Evolutionary conservation across 2,888 invertebrate genomes (phyloP).

Genomic region (Euplexia lucipara): DNA sequence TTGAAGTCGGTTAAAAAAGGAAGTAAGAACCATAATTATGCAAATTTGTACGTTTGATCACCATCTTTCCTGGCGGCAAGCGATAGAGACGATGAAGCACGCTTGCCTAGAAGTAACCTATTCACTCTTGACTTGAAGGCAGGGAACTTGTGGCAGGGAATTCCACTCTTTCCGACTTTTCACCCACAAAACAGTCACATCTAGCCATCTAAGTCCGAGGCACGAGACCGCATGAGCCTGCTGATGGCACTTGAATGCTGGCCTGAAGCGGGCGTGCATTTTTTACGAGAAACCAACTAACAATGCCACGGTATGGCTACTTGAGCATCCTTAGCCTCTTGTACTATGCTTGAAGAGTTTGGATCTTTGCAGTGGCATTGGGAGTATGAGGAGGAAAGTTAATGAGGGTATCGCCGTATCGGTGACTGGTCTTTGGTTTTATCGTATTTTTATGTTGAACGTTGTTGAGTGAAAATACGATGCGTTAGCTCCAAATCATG

Average conservation of each 20-base stretch:
- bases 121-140: no score
- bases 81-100: no score
- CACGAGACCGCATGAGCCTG: slow-evolving; percentile 59
- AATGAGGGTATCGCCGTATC: slow-evolving; percentile 39
- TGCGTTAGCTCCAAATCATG: no score
- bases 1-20: no score
- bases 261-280: slow-evolving; percentile 66
- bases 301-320: slow-evolving; percentile 61
- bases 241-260: slow-evolving; percentile 68
- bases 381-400: slow-evolving; percentile 18
- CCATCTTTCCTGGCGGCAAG: no score
- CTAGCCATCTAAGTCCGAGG: slow-evolving; percentile 29
- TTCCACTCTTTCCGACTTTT: no score
- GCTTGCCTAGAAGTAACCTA: no score
- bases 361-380: slow-evolving; percentile 34
- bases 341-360: slow-evolving; percentile 39
- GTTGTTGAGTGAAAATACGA: no score
- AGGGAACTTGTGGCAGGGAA: no score
- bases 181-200: slow-evolving; percentile 10
- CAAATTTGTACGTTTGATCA: no score
- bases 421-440: not conserved
- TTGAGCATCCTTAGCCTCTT: slow-evolving; percentile 56
- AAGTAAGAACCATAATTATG: no score
- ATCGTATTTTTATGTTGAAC: not conserved
- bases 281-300: slow-evolving; percentile 69